Percentiles rank a stretch among this genome's conserved stretches.
Evolutionary conservation across 2,113 vertebrate genomes (phyloP).

Genomic region (Paraplagusia blochii): DNA sequence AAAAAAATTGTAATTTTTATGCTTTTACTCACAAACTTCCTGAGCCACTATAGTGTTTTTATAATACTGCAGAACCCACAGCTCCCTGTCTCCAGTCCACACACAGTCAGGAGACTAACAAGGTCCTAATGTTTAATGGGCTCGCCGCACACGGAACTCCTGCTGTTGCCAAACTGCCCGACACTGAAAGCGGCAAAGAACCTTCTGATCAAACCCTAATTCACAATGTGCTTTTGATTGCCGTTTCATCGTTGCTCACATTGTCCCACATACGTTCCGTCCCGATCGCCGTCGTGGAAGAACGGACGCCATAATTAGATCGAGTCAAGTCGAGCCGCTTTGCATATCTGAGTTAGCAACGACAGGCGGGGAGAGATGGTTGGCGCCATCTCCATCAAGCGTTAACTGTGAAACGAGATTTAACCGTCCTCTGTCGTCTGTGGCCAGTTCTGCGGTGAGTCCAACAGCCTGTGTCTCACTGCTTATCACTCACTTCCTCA

Average conservation of each 20-base stretch:
- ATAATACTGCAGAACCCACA: slow-evolving; percentile 31
- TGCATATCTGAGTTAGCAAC: slow-evolving; percentile 37
- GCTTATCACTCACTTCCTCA: slow-evolving; percentile 53
- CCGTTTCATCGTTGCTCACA: slow-evolving; percentile 26
- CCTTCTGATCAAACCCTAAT: slow-evolving; percentile 57
- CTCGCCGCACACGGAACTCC: slow-evolving; percentile 35
- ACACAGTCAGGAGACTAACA: slow-evolving; percentile 47
- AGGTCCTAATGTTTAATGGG: slow-evolving; percentile 65
- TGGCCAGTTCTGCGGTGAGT: slow-evolving; percentile 35
- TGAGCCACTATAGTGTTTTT: slow-evolving; percentile 46
- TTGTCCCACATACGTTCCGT: neutral
- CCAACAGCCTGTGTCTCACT: slow-evolving; percentile 58
- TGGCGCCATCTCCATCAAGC: slow-evolving; percentile 40
- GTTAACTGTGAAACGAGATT: slow-evolving; percentile 60
- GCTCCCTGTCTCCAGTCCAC: neutral
- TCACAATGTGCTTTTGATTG: slow-evolving; percentile 26
- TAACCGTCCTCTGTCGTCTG: slow-evolving; percentile 29
- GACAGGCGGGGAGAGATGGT: slow-evolving; percentile 21
- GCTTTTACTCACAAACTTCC: slow-evolving; percentile 34
- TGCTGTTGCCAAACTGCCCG: slow-evolving; percentile 29
- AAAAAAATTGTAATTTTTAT: slow-evolving; percentile 46
- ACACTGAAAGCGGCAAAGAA: slow-evolving; percentile 2
- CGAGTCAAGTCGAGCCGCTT: slow-evolving; percentile 30
- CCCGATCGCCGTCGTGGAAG: slow-evolving; percentile 4
- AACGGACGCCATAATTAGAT: slow-evolving; percentile 11